Evolutionary conservation across 2,797 vertebrate species (phyloP), one percentile per base, ranked within the genome.

Genomic region (Typhlichthys eigenmanni): DNA sequence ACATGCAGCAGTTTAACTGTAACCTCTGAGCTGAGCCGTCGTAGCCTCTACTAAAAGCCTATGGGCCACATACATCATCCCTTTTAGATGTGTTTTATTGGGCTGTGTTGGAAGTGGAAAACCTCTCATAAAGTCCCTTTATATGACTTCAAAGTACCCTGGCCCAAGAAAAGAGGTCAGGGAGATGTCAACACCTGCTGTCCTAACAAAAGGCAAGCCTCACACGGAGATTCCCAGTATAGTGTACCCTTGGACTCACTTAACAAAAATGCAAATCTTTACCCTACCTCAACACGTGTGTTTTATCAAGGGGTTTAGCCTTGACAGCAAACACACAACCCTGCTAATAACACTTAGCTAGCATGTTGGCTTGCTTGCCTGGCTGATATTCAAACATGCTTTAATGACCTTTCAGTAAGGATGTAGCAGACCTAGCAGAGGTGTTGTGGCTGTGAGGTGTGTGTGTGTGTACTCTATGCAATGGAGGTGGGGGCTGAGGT

Each of bases 351-450:
- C 61, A 5, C 24, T 24, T 24, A 24, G n/a, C 14, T 16, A 17
- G 34, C 55, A 55, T 3, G 17, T 7, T 38, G 59, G 57, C 63
- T 68, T 61, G 67, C 66, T 53, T 47, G 17, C 13, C 32, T 38
- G 49, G 16, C 43, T 55, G 62, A 56, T 46, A 58, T 38, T 38
- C 43, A 67, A 77, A 54, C 4, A 11, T 52, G 50, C n/a, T 0
- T 52, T 60, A 47, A 60, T 71, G 58, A 81, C 76, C 73, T 81
- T 72, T 50, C 6, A 45, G 17, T 59, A 12, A 76, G 74, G 69
- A 65, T 64, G 17, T 62, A 19, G 19, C 19, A 19, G 19, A 19
- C 19, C 24, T 66, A 29, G 47, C 50, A 45, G 61, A 65, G 43
- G 55, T 62, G 57, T 38, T 24, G 24, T 24, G 24, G 64, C 1